Percentiles rank a stretch among this genome's conserved stretches.
Conservation (phyloP, 2,113 vertebrate genomes). For the Corythornis madagascariensis region DNA sequence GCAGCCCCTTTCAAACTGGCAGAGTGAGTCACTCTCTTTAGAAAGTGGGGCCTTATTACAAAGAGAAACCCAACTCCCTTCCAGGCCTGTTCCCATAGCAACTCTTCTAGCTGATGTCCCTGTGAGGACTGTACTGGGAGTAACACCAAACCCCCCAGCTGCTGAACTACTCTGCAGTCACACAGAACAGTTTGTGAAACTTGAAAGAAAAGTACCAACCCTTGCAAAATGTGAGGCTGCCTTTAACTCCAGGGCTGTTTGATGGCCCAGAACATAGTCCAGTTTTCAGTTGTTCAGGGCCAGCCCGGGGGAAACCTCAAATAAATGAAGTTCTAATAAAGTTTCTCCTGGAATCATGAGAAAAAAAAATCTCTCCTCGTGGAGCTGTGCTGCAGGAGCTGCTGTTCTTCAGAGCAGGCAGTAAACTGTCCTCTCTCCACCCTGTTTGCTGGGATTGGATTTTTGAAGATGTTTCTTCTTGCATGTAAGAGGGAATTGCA, state of each 20-base stretch:
- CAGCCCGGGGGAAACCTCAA: neutral
- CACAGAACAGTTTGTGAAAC: neutral
- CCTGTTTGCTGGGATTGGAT: neutral
- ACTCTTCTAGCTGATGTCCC: neutral
- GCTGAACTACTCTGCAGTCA: neutral
- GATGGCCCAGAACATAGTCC: neutral
- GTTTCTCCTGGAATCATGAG: neutral
- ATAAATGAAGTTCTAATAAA: neutral
- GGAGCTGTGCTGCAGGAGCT: neutral
- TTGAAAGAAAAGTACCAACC: neutral
- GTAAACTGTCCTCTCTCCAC: fast-evolving
- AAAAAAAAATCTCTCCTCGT: neutral
- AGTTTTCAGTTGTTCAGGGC: neutral
- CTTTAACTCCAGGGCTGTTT: neutral
- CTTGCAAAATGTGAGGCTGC: neutral
- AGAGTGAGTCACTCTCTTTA: neutral
- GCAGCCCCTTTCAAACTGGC: neutral
- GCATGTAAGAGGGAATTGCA: neutral
- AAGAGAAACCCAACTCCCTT: neutral
- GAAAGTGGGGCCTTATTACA: neutral
- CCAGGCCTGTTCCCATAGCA: slow-evolving; percentile 36
- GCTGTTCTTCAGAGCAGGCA: neutral
- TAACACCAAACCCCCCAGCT: neutral
- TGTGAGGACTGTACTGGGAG: neutral
- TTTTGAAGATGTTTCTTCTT: neutral